These are phyloP conservation scores for Syngnathus rostellatus DNA, from an alignment of 2,797 vertebrate genomes.

Conservation along the genomic window DNA sequence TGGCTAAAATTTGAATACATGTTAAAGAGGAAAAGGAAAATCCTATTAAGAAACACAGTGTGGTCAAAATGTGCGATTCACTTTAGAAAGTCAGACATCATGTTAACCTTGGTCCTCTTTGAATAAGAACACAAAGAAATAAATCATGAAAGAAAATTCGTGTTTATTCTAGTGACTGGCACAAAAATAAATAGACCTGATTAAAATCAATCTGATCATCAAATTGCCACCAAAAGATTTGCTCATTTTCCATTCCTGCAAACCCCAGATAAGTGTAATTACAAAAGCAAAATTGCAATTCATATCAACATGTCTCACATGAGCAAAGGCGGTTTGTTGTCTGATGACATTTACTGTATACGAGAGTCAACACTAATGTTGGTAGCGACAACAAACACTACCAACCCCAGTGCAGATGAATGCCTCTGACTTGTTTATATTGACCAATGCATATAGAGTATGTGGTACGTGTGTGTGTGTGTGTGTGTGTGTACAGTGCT, in stretches of 20 bases:
- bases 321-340: neutral
- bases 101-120: slow-evolving; percentile 20
- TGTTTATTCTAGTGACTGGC: slow-evolving; percentile 2
- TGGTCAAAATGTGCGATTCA: slow-evolving; percentile 10
- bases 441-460: neutral
- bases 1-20: slow-evolving; percentile 21
- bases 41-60: slow-evolving; percentile 21
- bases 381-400: neutral
- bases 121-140: slow-evolving; percentile 33
- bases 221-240: neutral
- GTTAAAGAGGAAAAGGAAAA: slow-evolving; percentile 32
- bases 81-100: neutral
- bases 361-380: neutral
- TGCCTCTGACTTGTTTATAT: neutral
- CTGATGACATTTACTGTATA: slow-evolving; percentile 3
- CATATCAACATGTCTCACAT: neutral
- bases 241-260: too few species aligned
- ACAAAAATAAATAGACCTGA: slow-evolving; percentile 22
- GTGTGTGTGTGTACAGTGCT: too few species aligned
- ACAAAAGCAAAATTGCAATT: slow-evolving; percentile 1
- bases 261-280: neutral
- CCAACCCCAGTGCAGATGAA: neutral
- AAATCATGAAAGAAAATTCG: slow-evolving; percentile 10
- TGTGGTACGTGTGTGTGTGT: too few species aligned
- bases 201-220: slow-evolving; percentile 42